Evolutionary conservation across 2,888 invertebrate genomes (phyloP).

Genomic region (Margaritifera margaritifera): DNA sequence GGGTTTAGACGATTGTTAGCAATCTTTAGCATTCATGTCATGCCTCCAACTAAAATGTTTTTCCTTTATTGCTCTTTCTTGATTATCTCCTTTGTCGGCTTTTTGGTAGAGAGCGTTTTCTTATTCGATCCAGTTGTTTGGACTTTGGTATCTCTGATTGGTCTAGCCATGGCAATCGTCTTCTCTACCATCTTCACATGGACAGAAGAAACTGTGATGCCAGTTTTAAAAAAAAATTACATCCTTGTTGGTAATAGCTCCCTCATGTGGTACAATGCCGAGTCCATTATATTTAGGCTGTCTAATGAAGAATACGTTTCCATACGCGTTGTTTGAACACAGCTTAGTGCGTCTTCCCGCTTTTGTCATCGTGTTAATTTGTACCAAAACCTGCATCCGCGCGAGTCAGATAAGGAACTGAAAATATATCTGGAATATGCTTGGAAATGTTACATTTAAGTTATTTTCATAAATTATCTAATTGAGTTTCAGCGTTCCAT

Average conservation of each 20-base stretch:
- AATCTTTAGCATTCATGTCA: conserved; percentile 64
- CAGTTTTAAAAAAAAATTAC: conserved; percentile 70
- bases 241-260: conserved; percentile 68
- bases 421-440: no score
- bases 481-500: no score
- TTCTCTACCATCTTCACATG: conserved; percentile 72
- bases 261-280: conserved; percentile 70
- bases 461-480: no score
- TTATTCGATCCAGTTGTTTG: conserved; percentile 35
- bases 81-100: conserved; percentile 19
- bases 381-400: no score
- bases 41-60: conserved; percentile 67
- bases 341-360: conserved; percentile 15
- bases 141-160: conserved; percentile 64
- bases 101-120: conserved; percentile 35
- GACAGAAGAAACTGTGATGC: conserved; percentile 69
- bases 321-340: conserved; percentile 32
- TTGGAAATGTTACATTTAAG: no score
- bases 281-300: conserved; percentile 63
- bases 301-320: conserved; percentile 30
- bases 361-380: conserved; percentile 12
- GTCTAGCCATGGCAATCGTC: conserved; percentile 70
- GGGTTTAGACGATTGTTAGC: conserved; percentile 66
- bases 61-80: conserved; percentile 44
- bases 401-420: no score